phyloP scores from a whole-genome alignment of 2,797 vertebrate genomes.

The Sebastes goodei region DNA sequence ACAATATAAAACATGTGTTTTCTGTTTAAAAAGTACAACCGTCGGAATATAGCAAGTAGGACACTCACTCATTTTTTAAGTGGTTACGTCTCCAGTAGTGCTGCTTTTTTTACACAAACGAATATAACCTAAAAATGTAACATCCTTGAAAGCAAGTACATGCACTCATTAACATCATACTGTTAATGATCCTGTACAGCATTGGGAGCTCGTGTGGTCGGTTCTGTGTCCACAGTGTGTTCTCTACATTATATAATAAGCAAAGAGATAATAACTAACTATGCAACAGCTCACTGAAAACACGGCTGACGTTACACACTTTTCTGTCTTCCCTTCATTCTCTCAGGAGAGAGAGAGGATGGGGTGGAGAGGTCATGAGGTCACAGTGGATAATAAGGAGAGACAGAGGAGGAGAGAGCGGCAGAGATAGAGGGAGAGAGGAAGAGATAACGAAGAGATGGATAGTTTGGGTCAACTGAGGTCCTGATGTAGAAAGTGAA shows the following conservation, averaged over 20 bases:
- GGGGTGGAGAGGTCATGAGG: constrained; percentile 14
- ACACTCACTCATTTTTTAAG: too few relatives aligned
- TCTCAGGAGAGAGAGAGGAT: neutral
- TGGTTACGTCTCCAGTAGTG: too few relatives aligned
- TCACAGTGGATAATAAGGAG: constrained; percentile 14
- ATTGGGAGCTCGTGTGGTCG: neutral
- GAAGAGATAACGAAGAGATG: constrained; percentile 32
- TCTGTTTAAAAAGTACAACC: too few relatives aligned
- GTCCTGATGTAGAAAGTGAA: constrained; percentile 10
- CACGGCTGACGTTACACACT: neutral
- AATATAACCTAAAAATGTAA: neutral
- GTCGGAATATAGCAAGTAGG: too few relatives aligned
- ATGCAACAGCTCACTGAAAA: neutral
- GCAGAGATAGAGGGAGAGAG: constrained; percentile 2
- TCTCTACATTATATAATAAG: neutral
- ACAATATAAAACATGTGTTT: too few relatives aligned
- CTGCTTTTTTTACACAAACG: too few relatives aligned
- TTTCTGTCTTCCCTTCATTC: neutral
- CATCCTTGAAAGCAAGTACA: neutral
- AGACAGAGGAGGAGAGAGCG: neutral
- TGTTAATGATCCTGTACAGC: neutral
- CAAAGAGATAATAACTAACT: neutral
- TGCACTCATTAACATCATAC: neutral
- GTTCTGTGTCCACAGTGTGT: neutral
- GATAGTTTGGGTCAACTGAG: constrained; percentile 17